A percentile compares a stretch with the other conserved stretches of the same genome.
These are phyloP conservation scores for Drosophila prolongata DNA, from an alignment of 2,888 invertebrate species.

Conservation along the genomic window DNA sequence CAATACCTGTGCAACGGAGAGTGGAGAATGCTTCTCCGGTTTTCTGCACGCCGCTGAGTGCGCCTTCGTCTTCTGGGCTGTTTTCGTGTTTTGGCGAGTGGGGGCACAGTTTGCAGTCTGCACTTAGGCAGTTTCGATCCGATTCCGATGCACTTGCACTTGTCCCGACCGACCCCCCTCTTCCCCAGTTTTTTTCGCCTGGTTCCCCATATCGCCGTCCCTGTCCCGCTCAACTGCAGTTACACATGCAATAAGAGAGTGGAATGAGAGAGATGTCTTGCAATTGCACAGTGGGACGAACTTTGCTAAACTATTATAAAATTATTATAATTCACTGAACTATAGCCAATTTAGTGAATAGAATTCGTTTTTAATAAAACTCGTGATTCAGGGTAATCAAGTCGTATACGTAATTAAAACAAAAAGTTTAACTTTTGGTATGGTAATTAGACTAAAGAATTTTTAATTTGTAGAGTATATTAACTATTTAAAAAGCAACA, in stretches of 20 bases:
- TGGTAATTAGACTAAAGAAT: too few species aligned
- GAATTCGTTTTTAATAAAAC: too few species aligned
- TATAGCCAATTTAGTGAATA: too few species aligned
- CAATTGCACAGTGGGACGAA: conserved; percentile 38
- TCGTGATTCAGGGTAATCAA: too few species aligned
- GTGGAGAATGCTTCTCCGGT: conserved; percentile 53
- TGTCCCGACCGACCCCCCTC: not conserved
- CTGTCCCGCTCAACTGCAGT: conserved; percentile 27
- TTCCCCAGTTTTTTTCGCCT: not conserved
- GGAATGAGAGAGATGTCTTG: conserved; percentile 12
- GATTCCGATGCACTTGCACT: conserved; percentile 36
- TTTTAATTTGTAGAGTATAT: too few species aligned
- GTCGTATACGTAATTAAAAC: not conserved
- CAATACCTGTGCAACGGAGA: conserved; percentile 38
- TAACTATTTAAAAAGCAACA: too few species aligned
- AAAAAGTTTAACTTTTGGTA: too few species aligned
- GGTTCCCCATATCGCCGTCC: conserved; percentile 17
- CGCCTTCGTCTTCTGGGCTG: conserved; percentile 67
- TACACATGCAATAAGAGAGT: conserved; percentile 1
- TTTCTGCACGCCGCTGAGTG: conserved; percentile 66
- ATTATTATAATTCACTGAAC: too few species aligned
- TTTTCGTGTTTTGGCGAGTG: conserved; percentile 62
- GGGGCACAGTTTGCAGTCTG: conserved; percentile 54
- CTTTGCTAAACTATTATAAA: not conserved
- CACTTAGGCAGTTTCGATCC: conserved; percentile 10